Base-by-base conservation (phyloP, 2,797 vertebrate species). In the Australoheros facetus region DNA sequence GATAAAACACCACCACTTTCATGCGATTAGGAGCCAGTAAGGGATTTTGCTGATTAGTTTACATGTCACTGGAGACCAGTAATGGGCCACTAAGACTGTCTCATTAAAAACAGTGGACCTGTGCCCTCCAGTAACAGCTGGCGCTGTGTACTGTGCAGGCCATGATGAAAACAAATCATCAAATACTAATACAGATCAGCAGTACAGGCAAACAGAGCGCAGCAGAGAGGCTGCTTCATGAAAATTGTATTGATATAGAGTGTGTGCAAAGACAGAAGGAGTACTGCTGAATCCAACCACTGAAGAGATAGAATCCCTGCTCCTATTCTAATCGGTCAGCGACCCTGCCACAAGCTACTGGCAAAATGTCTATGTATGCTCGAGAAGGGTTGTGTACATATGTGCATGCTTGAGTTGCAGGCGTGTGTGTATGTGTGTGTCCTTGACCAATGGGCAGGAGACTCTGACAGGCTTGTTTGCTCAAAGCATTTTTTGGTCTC, bases 381-480 rank as follows among this genome's bases (percentile, higher is more conserved):
- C 83, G 71, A 85, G 81, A 85, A 79, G 77, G 73, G 66, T 53
- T 90, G 87, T 84, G 81, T 73, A 81, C 75, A 82, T 89, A 77
- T 73, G 81, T 81, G 85, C 70, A 86, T 86, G 86, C 82, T 84
- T 87, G 80, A 84, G 60, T 86, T 88, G 80, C n/a, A 48, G 56
- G 60, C 19, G n/a, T 88, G 77, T 85, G 83, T 71, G 57, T 77
- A 34, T 83, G 26, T 82, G 82, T 87, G 81, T 88, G 89, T 82
- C 92, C 91, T 93, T 95, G 93, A 90, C 91, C 90, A 26, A 86
- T 89, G 91, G 93, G 89, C 92, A 93, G 91, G 89, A 92, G 90
- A 91, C 88, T 93, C 82, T 94, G 91, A 91, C 90, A 90, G 84
- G 78, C 85, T 87, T 88, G 83, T 90, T 92, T 79, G 88, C 93